These are phyloP conservation scores for Uloborus diversus DNA, from an alignment of 1,140 invertebrate species.

Conservation along the genomic window DNA sequence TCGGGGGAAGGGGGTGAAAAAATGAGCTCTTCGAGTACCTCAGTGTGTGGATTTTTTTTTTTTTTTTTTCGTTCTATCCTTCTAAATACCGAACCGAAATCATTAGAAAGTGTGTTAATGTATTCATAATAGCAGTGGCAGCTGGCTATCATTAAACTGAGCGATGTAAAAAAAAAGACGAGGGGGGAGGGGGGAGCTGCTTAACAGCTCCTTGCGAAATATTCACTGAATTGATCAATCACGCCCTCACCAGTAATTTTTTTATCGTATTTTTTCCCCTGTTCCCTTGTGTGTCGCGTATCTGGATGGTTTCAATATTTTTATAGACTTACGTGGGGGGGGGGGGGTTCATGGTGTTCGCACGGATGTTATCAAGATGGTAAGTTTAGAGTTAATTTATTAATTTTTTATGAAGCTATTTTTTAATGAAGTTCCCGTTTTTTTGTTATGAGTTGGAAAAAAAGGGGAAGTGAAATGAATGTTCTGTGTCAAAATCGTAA, in stretches of 20 bases:
- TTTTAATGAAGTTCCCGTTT: no score
- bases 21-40: slow-evolving; percentile 11
- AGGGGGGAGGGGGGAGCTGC: slow-evolving; percentile 28
- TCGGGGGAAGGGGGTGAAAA: background rate
- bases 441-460: no score
- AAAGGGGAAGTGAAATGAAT: no score
- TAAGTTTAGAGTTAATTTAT: no score
- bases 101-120: slow-evolving; percentile 56
- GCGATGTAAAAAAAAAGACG: background rate
- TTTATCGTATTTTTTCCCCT: slow-evolving; percentile 1
- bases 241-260: slow-evolving; percentile 38
- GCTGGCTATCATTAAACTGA: slow-evolving; percentile 50
- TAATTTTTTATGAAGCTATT: no score
- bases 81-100: slow-evolving; percentile 32
- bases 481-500: no score
- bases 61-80: background rate
- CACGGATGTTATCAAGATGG: no score
- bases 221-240: slow-evolving; percentile 48
- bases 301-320: no score
- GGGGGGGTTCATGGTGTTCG: no score
- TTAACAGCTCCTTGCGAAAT: slow-evolving; percentile 53
- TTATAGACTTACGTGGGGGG: no score
- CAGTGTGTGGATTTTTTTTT: background rate
- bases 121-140: slow-evolving; percentile 55
- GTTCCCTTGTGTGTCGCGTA: no score